Percentiles rank a stretch among this genome's conserved stretches.
Conservation (phyloP, 2,797 vertebrate genomes). For the Mus spretus region DNA sequence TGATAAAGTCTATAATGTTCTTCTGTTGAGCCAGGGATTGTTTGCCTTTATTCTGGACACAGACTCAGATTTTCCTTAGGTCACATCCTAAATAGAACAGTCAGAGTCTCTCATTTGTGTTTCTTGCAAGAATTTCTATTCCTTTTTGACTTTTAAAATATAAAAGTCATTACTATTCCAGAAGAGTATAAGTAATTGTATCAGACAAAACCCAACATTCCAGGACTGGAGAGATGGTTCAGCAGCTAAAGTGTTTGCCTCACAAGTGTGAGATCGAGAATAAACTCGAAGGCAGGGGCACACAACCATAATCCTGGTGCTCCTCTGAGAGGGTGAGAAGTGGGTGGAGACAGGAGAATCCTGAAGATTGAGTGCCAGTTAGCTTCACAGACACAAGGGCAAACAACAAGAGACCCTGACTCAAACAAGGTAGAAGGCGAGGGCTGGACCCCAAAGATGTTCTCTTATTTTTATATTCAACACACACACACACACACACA, state of each 20-base stretch:
- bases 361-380: too few relatives aligned
- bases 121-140: background rate
- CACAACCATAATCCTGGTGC: too few relatives aligned
- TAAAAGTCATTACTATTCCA: slow-evolving; percentile 13
- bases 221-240: background rate
- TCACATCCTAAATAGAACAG: slow-evolving; percentile 9
- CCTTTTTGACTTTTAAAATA: slow-evolving; percentile 35
- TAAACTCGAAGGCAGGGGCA: background rate
- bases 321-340: background rate
- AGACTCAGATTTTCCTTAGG: background rate
- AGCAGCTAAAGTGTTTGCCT: background rate
- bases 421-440: background rate
- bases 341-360: background rate
- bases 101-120: slow-evolving; percentile 8
- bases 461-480: background rate
- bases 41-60: background rate
- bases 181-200: slow-evolving; percentile 44
- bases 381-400: background rate
- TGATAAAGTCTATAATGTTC: slow-evolving; percentile 18
- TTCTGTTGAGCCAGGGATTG: background rate
- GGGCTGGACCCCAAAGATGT: background rate
- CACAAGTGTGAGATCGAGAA: background rate
- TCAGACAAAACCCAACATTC: slow-evolving; percentile 28
- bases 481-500: too few relatives aligned
- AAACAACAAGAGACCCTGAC: background rate